Base-by-base conservation (phyloP, 2,797 vertebrate genomes). In the Chelon labrosus region DNA sequence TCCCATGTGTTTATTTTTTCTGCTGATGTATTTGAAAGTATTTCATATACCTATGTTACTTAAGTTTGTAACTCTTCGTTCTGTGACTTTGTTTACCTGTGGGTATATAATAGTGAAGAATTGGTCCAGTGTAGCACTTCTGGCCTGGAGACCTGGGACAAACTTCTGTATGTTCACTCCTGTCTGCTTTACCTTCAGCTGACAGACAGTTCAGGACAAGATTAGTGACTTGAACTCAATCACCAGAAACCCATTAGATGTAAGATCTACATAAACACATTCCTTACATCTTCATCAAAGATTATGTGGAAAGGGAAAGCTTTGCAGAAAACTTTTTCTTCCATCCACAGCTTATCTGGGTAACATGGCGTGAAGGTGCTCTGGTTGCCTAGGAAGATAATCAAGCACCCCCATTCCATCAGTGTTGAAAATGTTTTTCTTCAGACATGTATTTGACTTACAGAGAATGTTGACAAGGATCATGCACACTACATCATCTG, bases 161-260 rank as follows among this genome's bases (percentile, higher is more conserved):
- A 94, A 95, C 76, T 93, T 95, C 83, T 96, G 94, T 75, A 96
- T 92, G 70, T 95, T 96, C 61, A 93, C 91, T 12, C 95, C 93
- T 0, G 89, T 88, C 85, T 96, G 94, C 54, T 87, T 95, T 10
- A 96, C 89, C 75, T 71, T 91, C 27, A 96, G 90, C 93, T 96
- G 76, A 60, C 0, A 35, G 38, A 53, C 19, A 47, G 39, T 25
- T 17, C 3, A 38, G 19, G 12, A 44, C 6, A 4, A 51, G 3
- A 53, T 0, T 16, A 10, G n/a, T 12, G 3, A 7, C 6, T 46
- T 6, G 8, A n/a, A n/a, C 6, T 17, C 16, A 12, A 42, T 16
- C 7, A 35, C 7, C 31, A 7, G 6, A 35, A 35, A 35, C 31
- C 1, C 31, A 35, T 35, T 35, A 35, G 6, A 35, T 35, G 31